These are phyloP conservation scores for Gisinianus flammeolus DNA, from an alignment of 2,888 invertebrate species.

Conservation along the genomic window DNA sequence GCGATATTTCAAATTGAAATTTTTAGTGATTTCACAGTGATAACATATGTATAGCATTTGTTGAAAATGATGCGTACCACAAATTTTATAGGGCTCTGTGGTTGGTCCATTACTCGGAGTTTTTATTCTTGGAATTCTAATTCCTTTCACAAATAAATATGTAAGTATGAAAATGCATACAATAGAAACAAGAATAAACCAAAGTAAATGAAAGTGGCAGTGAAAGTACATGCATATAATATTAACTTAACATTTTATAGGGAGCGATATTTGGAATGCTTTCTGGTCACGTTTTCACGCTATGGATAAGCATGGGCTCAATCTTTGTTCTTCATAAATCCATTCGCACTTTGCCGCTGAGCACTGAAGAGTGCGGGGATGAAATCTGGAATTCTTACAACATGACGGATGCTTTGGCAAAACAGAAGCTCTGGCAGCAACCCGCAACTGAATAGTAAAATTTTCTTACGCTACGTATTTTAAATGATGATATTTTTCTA, in stretches of 20 bases:
- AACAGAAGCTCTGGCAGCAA: slow-evolving; percentile 21
- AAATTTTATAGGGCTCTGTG: too few species aligned
- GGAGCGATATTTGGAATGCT: slow-evolving; percentile 82
- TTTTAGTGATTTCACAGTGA: too few species aligned
- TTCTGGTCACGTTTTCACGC: slow-evolving; percentile 69
- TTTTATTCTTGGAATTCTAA: slow-evolving; percentile 80
- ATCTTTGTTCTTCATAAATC: slow-evolving; percentile 46
- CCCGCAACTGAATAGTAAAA: slow-evolving; percentile 33
- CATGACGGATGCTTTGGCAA: slow-evolving; percentile 30
- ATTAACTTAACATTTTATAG: too few species aligned
- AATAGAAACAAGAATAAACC: background rate
- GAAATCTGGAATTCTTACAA: slow-evolving; percentile 36
- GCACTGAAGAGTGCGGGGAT: slow-evolving; percentile 52
- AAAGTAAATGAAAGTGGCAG: too few species aligned
- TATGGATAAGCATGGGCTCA: slow-evolving; percentile 50
- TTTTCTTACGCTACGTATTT: too few species aligned
- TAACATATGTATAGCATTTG: too few species aligned
- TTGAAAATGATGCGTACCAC: too few species aligned
- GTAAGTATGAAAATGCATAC: slow-evolving; percentile 62
- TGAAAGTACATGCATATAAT: too few species aligned
- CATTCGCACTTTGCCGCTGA: slow-evolving; percentile 45
- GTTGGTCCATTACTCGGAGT: slow-evolving; percentile 64
- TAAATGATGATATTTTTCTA: too few species aligned
- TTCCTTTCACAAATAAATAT: slow-evolving; percentile 83
- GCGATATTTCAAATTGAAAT: background rate